Evolutionary conservation across 2,888 invertebrate species (phyloP), one percentile per base, ranked within the genome.

Genomic region (Brachylomia viminalis): DNA sequence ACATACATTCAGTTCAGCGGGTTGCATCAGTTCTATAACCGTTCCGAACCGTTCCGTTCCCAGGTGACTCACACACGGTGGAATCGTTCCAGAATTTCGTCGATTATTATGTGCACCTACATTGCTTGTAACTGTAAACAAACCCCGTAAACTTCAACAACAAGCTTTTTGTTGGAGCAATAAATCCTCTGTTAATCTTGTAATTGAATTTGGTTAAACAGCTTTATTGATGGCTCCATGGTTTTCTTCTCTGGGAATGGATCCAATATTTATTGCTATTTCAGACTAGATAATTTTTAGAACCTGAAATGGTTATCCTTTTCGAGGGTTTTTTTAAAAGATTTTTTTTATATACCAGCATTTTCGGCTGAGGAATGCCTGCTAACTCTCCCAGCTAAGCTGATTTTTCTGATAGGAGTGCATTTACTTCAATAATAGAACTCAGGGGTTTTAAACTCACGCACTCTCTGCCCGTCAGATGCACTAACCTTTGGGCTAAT

Each of bases 1-100:
- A 87, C n/a, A n/a, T 85, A 90, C 81, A 90, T 90, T 90, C 87
- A 86, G 90, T 90, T 89, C 86, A 87, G 70, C 45, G 82, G 90
- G 87, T 95, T 95, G 95, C 95, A 96, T 96, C 95, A 95, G 86
- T 90, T 92, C 94, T 94, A 94, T 93, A 94, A 93, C 80, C 54
- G 94, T 91, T 89, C 23, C 30, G 45, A 17, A 45, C 30, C 70
- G 20, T n/a, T 47, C 30, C 70, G 20, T n/a, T 47, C 85, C 77
- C 94, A 94, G 94, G 94, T 96, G 96, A 96, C 91, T 95, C 95
- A 95, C 59, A 74, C 13, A 80, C 80, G 86, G 87, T 94, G 94
- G 95, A 94, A 91, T 89, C 87, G 92, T 94, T 95, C 95, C 95
- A 94, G 94, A 94, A 93, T 67, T 82, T 88, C 84, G 89, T 90